Conservation (phyloP, 2,113 vertebrate genomes). For the Tenebrosternarchus preto region DNA sequence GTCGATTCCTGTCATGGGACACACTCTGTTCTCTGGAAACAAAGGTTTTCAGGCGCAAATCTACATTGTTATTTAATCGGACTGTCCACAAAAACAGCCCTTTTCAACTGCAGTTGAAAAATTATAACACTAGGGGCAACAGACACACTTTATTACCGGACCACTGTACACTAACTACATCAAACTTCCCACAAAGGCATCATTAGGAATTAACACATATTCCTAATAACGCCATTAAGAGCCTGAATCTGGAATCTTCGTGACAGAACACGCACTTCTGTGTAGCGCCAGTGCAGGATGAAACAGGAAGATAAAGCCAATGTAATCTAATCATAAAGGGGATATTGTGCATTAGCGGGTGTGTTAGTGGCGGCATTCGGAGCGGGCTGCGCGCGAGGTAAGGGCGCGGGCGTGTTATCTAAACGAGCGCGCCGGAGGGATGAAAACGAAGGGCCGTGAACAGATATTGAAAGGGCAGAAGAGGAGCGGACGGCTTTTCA, state of each 20-base stretch:
- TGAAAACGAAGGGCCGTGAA: conserved; percentile 76
- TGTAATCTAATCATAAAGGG: conserved; percentile 81
- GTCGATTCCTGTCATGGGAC: no score
- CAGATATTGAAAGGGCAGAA: conserved; percentile 76
- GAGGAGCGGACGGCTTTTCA: conserved; percentile 80
- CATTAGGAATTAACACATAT: conserved; percentile 13
- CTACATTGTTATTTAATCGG: neutral
- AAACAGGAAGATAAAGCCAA: conserved; percentile 79
- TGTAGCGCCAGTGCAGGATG: conserved; percentile 50
- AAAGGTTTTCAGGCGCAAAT: neutral
- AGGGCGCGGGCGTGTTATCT: conserved; percentile 78
- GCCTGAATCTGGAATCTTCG: neutral
- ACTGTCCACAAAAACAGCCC: neutral
- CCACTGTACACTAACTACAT: conserved; percentile 7
- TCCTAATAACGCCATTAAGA: no score
- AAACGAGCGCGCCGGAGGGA: conserved; percentile 84
- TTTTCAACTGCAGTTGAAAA: neutral
- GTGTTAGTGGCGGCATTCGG: conserved; percentile 67
- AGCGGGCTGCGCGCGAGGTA: conserved; percentile 72
- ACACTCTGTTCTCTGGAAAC: no score
- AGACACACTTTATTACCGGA: neutral
- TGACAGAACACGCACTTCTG: conserved; percentile 24
- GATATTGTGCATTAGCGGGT: conserved; percentile 83
- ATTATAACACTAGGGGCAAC: conserved; percentile 19
- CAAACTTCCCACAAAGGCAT: neutral